Conservation (phyloP, 2,113 vertebrate species). For the Chionomys nivalis region DNA sequence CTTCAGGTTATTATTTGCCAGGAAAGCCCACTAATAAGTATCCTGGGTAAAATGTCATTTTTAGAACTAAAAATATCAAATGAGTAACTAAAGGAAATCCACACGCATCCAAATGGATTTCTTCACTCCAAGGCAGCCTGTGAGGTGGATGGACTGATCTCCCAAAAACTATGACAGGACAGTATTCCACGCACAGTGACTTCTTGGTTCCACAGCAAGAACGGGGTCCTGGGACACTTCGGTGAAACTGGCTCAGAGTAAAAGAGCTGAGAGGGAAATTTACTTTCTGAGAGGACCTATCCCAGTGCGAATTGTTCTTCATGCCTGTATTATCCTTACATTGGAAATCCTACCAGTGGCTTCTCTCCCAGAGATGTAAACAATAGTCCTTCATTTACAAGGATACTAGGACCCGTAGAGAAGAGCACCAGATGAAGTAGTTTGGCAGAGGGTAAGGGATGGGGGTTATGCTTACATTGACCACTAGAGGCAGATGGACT, state of each 20-base stretch:
- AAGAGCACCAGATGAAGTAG: not conserved
- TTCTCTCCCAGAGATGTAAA: not conserved
- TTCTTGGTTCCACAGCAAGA: too few species aligned
- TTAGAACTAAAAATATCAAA: not conserved
- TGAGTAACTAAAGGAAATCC: conserved; percentile 30
- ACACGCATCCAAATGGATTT: not conserved
- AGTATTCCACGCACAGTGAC: too few species aligned
- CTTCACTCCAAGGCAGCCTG: not conserved
- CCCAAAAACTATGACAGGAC: not conserved
- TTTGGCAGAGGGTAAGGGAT: too few species aligned
- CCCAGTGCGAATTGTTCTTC: not conserved
- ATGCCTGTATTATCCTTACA: conserved; percentile 18
- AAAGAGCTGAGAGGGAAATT: not conserved
- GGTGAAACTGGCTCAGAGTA: not conserved
- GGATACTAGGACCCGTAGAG: not conserved
- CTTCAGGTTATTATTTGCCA: conserved; percentile 40
- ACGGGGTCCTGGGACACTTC: not conserved
- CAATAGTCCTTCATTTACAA: not conserved
- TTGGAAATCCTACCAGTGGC: conserved; percentile 41
- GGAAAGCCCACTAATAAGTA: not conserved
- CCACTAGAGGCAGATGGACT: not conserved
- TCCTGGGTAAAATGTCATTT: conserved; percentile 52
- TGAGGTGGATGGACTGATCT: not conserved
- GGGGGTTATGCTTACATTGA: not conserved
- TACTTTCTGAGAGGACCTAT: conserved; percentile 16